Percentiles rank a stretch among this genome's conserved stretches.
Conservation (phyloP, 2,113 vertebrate genomes). For the Epinephelus fuscoguttatus region DNA sequence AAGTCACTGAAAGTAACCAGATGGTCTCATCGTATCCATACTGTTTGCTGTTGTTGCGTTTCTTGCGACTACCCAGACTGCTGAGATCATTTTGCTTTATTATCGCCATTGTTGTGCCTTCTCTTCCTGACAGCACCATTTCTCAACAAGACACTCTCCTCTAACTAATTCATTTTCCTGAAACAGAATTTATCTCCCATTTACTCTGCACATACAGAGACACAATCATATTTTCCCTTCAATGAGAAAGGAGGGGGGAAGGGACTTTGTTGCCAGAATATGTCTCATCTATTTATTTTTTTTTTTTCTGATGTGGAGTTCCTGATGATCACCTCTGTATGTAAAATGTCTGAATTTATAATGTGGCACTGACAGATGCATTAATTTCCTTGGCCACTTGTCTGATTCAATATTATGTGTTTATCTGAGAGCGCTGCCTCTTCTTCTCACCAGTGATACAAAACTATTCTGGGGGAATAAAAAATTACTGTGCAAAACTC, state of each 20-base stretch:
- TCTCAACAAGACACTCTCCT: slow-evolving; percentile 75
- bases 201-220: slow-evolving; percentile 54
- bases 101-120: slow-evolving; percentile 69
- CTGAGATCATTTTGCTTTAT: slow-evolving; percentile 78
- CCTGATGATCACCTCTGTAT: slow-evolving; percentile 53
- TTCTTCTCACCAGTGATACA: slow-evolving; percentile 22
- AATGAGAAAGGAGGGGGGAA: slow-evolving; percentile 41
- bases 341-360: slow-evolving; percentile 60
- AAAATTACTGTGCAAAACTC: slow-evolving; percentile 19
- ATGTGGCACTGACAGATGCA: slow-evolving; percentile 45
- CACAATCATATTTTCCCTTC: slow-evolving; percentile 53
- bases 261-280: slow-evolving; percentile 47
- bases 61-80: slow-evolving; percentile 39
- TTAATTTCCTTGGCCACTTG: slow-evolving; percentile 55
- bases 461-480: not conserved
- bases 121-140: slow-evolving; percentile 80
- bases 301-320: slow-evolving; percentile 2
- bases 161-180: slow-evolving; percentile 82
- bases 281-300: slow-evolving; percentile 28
- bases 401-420: slow-evolving; percentile 37
- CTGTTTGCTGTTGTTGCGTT: slow-evolving; percentile 32
- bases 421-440: slow-evolving; percentile 36
- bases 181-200: slow-evolving; percentile 78
- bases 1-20: slow-evolving; percentile 20
- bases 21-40: slow-evolving; percentile 19